Base-by-base conservation (phyloP, 2,888 invertebrate species). In the Oscheius myriophilus region DNA sequence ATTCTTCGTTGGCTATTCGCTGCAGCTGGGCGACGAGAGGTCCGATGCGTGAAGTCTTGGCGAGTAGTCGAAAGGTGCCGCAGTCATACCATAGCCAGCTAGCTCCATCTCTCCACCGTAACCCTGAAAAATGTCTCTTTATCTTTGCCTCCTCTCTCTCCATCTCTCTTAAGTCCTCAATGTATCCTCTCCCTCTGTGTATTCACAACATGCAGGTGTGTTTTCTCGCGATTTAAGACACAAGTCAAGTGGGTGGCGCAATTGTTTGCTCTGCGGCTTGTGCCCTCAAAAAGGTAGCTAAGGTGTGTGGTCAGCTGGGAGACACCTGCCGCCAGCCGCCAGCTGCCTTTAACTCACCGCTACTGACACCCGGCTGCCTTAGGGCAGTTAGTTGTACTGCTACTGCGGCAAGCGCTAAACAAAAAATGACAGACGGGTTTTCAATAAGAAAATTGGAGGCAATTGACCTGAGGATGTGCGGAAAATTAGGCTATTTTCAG, bases 1-100 rank as follows among this genome's bases (percentile, higher is more conserved):
- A 11, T 51, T 12, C 26, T 33, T 53, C 42, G 23, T 41, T 45
- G 39, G 14, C 53, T 53, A 68, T 46, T 68, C 68, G 63, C 68
- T 68, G 52, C 68, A 68, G 45, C 63, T 63, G 21, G 68, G 68
- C 1, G 68, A 68, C 3, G 63, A 63, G n/a, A 68, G 55, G 23
- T 68, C 68, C 14, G 68, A 68, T 11, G 62, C 57, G 41, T 68
- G 68, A 45, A 62, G 43, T 14, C 46, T 53, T 43, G 63, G 63
- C 7, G 63, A 63, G 21, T 63, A 63, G n/a, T 68, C 68, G 21
- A 63, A 63, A 25, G 41, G 53, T 33, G 33, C 42, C 11, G 62
- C 21, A n/a, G 63, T n/a, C 55, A 57, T 54, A 43, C 65, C 57
- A 55, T 42, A 65, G 55, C 57, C 57, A 16, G 26, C 16, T 23